Evolutionary conservation across 2,888 invertebrate species (phyloP).

Genomic region (Drosophila suboccidentalis): DNA sequence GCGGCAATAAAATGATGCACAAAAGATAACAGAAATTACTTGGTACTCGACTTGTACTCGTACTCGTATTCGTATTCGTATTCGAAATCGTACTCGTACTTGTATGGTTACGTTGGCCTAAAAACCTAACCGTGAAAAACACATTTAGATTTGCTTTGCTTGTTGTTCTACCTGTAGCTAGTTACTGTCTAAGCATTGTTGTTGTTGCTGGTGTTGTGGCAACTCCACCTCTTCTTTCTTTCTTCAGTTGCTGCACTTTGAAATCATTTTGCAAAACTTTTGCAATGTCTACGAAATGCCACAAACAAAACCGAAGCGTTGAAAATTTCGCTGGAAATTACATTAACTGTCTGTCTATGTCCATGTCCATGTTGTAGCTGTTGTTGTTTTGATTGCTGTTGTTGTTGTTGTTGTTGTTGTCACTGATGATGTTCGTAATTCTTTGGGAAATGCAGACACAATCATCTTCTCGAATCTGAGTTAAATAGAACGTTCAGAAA

Average conservation of each 20-base stretch:
- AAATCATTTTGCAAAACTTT: conserved; percentile 68
- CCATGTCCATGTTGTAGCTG: conserved; percentile 15
- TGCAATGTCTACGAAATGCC: conserved; percentile 48
- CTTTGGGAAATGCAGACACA: conserved; percentile 45
- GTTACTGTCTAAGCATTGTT: conserved; percentile 34
- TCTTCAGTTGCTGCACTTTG: conserved; percentile 65
- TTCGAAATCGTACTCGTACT: not conserved
- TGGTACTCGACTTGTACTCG: conserved; percentile 42
- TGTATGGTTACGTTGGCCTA: conserved; percentile 69
- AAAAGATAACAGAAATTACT: conserved; percentile 76
- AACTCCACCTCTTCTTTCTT: conserved; percentile 71
- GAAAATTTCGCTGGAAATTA: conserved; percentile 73
- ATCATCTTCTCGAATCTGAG: conserved; percentile 18
- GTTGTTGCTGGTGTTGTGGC: conserved; percentile 27
- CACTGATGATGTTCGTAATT: conserved; percentile 42
- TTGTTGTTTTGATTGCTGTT: conserved; percentile 21
- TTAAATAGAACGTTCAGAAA: conserved; percentile 24
- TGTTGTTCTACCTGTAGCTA: conserved; percentile 53
- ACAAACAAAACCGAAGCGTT: conserved; percentile 67
- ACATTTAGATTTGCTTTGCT: conserved; percentile 68
- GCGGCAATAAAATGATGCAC: conserved; percentile 77
- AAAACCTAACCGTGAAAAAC: conserved; percentile 74
- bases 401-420: conserved; percentile 22
- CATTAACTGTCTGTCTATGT: conserved; percentile 55
- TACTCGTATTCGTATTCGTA: conserved; percentile 17